These are phyloP conservation scores for Therioaphis trifolii DNA, from an alignment of 2,888 invertebrate species.

Conservation along the genomic window DNA sequence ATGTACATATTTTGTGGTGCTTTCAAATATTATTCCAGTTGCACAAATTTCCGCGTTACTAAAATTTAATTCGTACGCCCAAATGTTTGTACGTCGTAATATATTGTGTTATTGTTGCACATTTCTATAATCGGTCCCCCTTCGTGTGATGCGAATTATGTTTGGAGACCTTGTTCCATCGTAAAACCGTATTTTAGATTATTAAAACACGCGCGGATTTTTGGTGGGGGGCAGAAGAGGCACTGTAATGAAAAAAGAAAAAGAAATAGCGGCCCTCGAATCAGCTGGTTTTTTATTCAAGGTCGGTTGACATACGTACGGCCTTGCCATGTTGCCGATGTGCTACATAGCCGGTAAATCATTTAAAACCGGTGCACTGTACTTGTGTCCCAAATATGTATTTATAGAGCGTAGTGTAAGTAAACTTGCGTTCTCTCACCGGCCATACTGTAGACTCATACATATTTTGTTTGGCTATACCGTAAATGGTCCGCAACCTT, in stretches of 20 bases:
- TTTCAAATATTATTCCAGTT: neutral
- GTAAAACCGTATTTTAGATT: conserved; percentile 32
- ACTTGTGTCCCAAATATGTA: conserved; percentile 40
- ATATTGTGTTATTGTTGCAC: neutral
- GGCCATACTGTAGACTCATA: too few species aligned
- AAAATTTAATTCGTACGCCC: neutral
- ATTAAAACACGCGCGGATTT: conserved; percentile 29
- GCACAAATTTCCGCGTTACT: conserved; percentile 8
- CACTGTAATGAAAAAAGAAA: conserved; percentile 11
- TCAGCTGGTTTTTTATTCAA: conserved; percentile 58
- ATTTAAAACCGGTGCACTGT: conserved; percentile 46
- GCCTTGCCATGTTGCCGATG: conserved; percentile 60
- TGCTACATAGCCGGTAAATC: conserved; percentile 45
- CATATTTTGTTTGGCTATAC: neutral
- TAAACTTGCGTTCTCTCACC: too few species aligned
- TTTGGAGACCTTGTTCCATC: conserved; percentile 33
- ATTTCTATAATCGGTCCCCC: conserved; percentile 1
- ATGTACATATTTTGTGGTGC: neutral
- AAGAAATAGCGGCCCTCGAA: conserved; percentile 54
- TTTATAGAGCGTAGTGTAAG: conserved; percentile 21
- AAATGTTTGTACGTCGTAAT: conserved; percentile 22
- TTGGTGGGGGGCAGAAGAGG: neutral
- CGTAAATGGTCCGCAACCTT: conserved; percentile 39
- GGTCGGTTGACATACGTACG: conserved; percentile 60
- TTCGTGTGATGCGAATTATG: conserved; percentile 33